Evolutionary conservation across 1,140 invertebrate species (phyloP).

Genomic region (Anastrepha obliqua): DNA sequence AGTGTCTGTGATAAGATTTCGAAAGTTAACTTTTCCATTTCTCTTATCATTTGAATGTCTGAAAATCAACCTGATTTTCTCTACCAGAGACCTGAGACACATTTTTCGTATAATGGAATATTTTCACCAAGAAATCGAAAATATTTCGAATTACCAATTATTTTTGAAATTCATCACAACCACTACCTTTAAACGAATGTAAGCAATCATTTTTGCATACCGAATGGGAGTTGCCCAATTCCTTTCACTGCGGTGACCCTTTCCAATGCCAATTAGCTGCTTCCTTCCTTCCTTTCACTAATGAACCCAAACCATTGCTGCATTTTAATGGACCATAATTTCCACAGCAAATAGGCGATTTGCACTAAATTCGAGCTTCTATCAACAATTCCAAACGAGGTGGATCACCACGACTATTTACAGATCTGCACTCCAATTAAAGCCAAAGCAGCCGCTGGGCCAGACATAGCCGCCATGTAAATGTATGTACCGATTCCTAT

Average conservation of each 20-base stretch:
- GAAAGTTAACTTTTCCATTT: too few species aligned
- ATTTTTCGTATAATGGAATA: not conserved
- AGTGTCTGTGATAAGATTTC: too few species aligned
- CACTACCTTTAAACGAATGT: not conserved
- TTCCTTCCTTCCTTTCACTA: slow-evolving; percentile 18
- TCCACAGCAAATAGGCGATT: slow-evolving; percentile 22
- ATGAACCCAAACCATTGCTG: not conserved
- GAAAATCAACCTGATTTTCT: too few species aligned
- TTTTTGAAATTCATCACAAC: not conserved
- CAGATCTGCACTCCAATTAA: slow-evolving; percentile 22
- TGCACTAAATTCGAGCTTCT: slow-evolving; percentile 20
- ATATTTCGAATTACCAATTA: too few species aligned
- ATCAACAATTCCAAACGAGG: not conserved
- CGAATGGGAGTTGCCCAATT: not conserved
- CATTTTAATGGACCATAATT: slow-evolving; percentile 22
- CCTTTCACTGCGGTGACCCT: not conserved
- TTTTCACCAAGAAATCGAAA: not conserved
- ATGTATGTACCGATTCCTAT: not conserved
- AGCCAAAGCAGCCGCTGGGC: not conserved
- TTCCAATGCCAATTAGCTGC: not conserved
- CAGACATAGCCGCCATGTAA: not conserved
- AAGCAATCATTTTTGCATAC: not conserved
- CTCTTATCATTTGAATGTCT: too few species aligned
- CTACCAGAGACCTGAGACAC: too few species aligned
- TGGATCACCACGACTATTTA: not conserved